A percentile compares a stretch with the other conserved stretches of the same genome.
Conservation (phyloP, 2,113 vertebrate genomes). For the Oncorhynchus nerka region DNA sequence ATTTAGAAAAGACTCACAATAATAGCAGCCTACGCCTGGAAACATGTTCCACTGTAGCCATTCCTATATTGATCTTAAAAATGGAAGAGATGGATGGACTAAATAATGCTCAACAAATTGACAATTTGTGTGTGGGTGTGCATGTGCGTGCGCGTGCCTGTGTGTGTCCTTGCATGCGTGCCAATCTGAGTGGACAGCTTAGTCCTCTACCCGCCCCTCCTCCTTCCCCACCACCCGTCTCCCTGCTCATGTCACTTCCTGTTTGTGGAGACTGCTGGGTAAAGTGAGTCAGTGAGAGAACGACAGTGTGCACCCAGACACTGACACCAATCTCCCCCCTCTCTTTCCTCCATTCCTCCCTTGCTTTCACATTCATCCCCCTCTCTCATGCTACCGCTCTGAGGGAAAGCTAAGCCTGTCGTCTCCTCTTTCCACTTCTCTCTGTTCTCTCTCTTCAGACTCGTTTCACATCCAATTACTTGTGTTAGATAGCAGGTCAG, state of each 20-base stretch:
- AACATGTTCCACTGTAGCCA: neutral
- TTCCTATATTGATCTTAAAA: neutral
- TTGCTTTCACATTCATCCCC: too few relatives aligned
- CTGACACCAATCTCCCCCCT: conserved; percentile 13
- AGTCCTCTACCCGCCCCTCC: neutral
- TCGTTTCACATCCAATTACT: neutral
- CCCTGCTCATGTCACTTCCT: conserved; percentile 35
- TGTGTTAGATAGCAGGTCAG: neutral
- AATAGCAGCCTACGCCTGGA: conserved; percentile 12
- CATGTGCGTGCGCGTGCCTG: neutral
- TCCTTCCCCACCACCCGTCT: neutral
- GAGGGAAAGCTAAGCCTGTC: neutral
- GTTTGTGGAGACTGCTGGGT: conserved; percentile 50
- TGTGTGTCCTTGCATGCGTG: neutral
- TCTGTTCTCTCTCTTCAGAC: neutral
- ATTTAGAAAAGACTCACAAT: conserved; percentile 10
- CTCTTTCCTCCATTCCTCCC: too few relatives aligned
- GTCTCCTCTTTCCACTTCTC: neutral
- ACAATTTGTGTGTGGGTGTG: too few relatives aligned
- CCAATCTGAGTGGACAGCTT: neutral
- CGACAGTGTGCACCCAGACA: conserved; percentile 31
- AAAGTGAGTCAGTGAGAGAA: conserved; percentile 48
- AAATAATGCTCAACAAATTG: too few relatives aligned
- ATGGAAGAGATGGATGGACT: too few relatives aligned
- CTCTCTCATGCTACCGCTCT: conserved; percentile 9